A percentile compares a stretch with the other conserved stretches of the same genome.
These are phyloP conservation scores for Carcharodon carcharias DNA, from an alignment of 2,797 vertebrate genomes.

Conservation along the genomic window DNA sequence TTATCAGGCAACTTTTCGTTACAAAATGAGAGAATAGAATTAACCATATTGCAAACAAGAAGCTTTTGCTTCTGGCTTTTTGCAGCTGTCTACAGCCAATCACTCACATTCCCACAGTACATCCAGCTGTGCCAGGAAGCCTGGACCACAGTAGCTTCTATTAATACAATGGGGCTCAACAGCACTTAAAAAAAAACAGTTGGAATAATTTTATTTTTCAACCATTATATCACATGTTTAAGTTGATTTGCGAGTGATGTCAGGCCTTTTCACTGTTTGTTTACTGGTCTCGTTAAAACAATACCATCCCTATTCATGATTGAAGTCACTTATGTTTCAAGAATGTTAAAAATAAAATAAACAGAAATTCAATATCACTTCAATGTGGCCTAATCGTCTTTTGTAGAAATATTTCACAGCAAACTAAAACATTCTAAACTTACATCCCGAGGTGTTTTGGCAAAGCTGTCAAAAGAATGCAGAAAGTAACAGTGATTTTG, in stretches of 20 bases:
- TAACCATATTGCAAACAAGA: conserved; percentile 14
- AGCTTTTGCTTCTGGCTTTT: conserved; percentile 12
- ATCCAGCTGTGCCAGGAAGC: conserved; percentile 12
- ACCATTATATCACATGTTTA: conserved; percentile 12
- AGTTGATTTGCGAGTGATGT: conserved; percentile 2
- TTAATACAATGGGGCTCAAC: neutral
- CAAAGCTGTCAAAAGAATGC: conserved; percentile 6
- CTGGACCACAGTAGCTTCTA: neutral
- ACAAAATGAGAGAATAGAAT: neutral
- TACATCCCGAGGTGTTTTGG: neutral
- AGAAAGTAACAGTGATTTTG: neutral
- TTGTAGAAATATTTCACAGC: conserved; percentile 16
- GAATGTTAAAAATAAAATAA: conserved; percentile 22
- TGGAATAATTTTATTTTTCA: conserved; percentile 22
- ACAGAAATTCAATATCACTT: conserved; percentile 21
- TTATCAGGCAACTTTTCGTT: neutral
- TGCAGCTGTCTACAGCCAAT: conserved; percentile 18
- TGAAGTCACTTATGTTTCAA: neutral
- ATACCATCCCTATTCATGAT: neutral
- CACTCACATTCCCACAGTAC: neutral
- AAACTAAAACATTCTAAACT: conserved; percentile 15
- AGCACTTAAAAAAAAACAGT: neutral
- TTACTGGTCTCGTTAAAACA: conserved; percentile 2
- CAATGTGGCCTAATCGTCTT: conserved; percentile 25
- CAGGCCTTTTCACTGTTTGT: neutral